Percentiles rank a stretch among this genome's conserved stretches.
Evolutionary conservation across 2,113 vertebrate genomes (phyloP).

Genomic region (Nycticebus coucang): DNA sequence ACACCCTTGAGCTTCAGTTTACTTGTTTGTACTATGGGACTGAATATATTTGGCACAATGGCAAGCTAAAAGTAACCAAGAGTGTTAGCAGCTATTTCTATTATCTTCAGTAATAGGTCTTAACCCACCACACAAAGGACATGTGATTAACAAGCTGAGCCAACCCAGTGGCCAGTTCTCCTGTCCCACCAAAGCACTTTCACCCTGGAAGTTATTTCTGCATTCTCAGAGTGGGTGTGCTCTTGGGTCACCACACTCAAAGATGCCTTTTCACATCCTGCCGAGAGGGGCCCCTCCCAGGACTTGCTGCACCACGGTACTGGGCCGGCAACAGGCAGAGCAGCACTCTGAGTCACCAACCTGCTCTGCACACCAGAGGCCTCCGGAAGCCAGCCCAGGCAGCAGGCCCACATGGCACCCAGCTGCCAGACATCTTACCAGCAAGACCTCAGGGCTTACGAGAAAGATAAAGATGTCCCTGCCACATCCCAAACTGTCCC

Average conservation of each 20-base stretch:
- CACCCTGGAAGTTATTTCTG: background rate
- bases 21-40: background rate
- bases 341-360: background rate
- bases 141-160: background rate
- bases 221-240: slow-evolving; percentile 7
- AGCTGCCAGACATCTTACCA: slow-evolving; percentile 56
- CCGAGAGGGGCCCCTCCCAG: background rate
- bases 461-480: slow-evolving; percentile 76
- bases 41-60: accelerated
- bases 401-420: slow-evolving; percentile 42
- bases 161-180: background rate
- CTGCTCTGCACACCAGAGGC: slow-evolving; percentile 40
- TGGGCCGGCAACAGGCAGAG: background rate
- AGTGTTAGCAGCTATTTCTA: accelerated
- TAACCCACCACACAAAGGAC: background rate
- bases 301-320: background rate
- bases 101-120: accelerated
- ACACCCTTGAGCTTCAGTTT: background rate
- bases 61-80: background rate
- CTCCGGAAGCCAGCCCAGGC: slow-evolving; percentile 29
- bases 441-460: slow-evolving; percentile 57
- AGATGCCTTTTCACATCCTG: slow-evolving; percentile 43
- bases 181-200: slow-evolving; percentile 2
- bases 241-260: background rate
- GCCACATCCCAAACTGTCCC: slow-evolving; percentile 65